Evolutionary conservation across 92 coral and sea anemone genomes (phyloP).

Genomic region (Epizoanthus ramosus): DNA sequence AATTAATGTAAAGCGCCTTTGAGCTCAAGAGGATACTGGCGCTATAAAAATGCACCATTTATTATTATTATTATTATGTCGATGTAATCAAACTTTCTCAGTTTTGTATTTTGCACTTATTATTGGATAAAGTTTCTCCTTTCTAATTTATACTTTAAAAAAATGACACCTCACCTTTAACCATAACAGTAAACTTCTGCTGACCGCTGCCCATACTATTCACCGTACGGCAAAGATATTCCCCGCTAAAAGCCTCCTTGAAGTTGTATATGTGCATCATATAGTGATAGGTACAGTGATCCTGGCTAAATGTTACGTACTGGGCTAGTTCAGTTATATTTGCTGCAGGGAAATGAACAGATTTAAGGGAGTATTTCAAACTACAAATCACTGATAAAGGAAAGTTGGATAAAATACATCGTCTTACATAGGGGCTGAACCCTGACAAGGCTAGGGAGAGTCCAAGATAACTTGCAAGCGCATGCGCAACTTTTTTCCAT

Average conservation of each 20-base stretch:
- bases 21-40: too few relatives aligned
- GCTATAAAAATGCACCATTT: too few relatives aligned
- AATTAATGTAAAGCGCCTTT: too few relatives aligned
- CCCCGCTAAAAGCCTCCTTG: constrained; percentile 8
- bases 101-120: too few relatives aligned
- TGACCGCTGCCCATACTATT: constrained; percentile 19
- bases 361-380: neutral
- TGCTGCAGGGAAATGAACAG: neutral
- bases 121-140: too few relatives aligned
- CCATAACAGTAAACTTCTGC: neutral
- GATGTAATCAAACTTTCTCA: too few relatives aligned
- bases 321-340: neutral
- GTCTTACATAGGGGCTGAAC: too few relatives aligned
- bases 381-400: neutral
- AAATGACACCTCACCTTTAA: constrained; percentile 2
- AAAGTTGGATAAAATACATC: neutral
- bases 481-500: too few relatives aligned
- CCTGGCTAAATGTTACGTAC: constrained; percentile 6
- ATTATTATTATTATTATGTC: too few relatives aligned
- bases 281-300: constrained; percentile 2
- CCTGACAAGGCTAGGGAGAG: too few relatives aligned
- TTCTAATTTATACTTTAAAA: too few relatives aligned
- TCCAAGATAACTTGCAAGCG: too few relatives aligned
- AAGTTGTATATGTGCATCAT: constrained; percentile 3
- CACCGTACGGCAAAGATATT: constrained; percentile 14